phyloP scores from a whole-genome alignment of 2,797 vertebrate genomes.

The Melanogrammus aeglefinus region DNA sequence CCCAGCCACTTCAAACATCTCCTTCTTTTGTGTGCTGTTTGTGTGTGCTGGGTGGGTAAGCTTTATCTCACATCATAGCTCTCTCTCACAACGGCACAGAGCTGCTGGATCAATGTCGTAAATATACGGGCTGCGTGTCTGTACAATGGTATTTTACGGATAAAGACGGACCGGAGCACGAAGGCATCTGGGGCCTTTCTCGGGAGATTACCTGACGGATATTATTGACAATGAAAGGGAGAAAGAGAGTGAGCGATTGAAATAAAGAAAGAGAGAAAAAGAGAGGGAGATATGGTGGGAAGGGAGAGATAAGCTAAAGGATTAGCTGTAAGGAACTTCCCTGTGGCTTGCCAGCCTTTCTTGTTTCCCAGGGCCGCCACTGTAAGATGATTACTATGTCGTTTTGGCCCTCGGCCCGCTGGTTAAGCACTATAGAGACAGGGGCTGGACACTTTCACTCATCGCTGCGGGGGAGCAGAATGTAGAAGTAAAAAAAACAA shows the following conservation, averaged over 20 bases:
- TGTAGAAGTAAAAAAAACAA: slow-evolving; percentile 4
- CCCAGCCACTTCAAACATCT: not conserved
- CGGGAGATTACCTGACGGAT: slow-evolving; percentile 29
- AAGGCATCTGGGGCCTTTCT: slow-evolving; percentile 23
- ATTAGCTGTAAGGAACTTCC: slow-evolving; percentile 71
- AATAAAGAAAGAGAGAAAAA: slow-evolving; percentile 11
- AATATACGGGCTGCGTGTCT: not conserved
- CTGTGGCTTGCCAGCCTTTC: slow-evolving; percentile 62
- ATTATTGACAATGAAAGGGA: slow-evolving; percentile 13
- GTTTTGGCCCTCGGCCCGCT: slow-evolving; percentile 76
- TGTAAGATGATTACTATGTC: slow-evolving; percentile 82
- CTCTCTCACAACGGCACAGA: not conserved
- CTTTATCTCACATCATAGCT: slow-evolving; percentile 1
- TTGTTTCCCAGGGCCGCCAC: slow-evolving; percentile 67
- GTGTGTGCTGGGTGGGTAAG: not conserved
- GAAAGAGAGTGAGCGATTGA: not conserved
- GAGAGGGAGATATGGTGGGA: slow-evolving; percentile 8
- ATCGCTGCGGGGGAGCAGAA: slow-evolving; percentile 52
- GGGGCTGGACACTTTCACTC: slow-evolving; percentile 55
- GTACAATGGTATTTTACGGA: slow-evolving; percentile 1
- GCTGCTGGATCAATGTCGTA: not conserved
- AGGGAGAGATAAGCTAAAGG: slow-evolving; percentile 56
- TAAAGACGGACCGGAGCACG: slow-evolving; percentile 14
- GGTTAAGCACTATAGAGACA: slow-evolving; percentile 73
- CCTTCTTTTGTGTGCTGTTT: not conserved